Evolutionary conservation across 2,888 invertebrate genomes (phyloP), one percentile per base, ranked within the genome.

Genomic region (Dynastes grantii): DNA sequence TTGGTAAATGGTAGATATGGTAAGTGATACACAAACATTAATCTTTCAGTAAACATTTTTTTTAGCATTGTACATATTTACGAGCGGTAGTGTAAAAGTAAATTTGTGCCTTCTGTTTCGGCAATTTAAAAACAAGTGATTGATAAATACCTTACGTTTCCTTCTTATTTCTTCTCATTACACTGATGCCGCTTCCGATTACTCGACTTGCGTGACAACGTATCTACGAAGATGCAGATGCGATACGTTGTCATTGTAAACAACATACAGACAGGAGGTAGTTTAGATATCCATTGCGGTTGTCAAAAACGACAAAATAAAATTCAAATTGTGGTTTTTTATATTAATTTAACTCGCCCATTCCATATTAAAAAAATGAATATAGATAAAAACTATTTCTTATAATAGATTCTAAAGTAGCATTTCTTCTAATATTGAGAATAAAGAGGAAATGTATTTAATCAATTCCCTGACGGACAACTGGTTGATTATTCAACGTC

Each of bases 401-500:
- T 45, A 45, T 11, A 45, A 45, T 9, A 6, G 45, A 45, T 9
- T 45, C 45, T 11, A 45, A 40, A 40, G 6, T 9, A 40, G 6
- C 40, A 40, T 40, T 40, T 40, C 45, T 1, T 45, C 6, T 55
- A 55, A 55, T 16, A 55, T 16, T 55, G 6, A n/a, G 22, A 3
- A 55, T 11, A 13, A 6, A 16, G n/a, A 55, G n/a, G 55, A 29
- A 27, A 32, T 32, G 45, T 8, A 45, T 45, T 64, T 64, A 32
- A 64, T 64, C 37, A 64, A 64, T 64, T 64, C 32, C 13, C 37
- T 29, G 2, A 70, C 29, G 2, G n/a, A 13, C 53, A 65, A 51
- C 70, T 51, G 29, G 51, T 70, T 53, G 13, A 70, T 53, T 70
- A 70, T 70, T 53, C 53, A 70, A 27, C 70, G 53, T 29, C 70